These are phyloP conservation scores for Drosophila pallidifrons DNA, from an alignment of 1,140 invertebrate species.

Conservation along the genomic window DNA sequence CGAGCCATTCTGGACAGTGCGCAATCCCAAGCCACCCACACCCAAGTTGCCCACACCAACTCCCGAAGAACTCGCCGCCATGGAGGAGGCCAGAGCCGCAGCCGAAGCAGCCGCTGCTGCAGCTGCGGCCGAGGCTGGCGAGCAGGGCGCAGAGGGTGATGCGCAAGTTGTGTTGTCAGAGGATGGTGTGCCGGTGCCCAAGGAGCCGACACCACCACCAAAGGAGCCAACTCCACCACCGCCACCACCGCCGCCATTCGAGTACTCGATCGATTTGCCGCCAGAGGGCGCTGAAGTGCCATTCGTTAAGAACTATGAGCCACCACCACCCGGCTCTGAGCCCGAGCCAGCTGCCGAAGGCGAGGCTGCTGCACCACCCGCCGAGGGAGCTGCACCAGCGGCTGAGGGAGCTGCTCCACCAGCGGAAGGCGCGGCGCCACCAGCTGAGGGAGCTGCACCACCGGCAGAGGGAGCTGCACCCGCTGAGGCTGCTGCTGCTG, in stretches of 20 bases:
- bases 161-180: slow-evolving; percentile 59
- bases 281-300: slow-evolving; percentile 85
- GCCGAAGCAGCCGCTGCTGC: slow-evolving; percentile 76
- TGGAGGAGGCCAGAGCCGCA: slow-evolving; percentile 67
- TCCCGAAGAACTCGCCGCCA: slow-evolving; percentile 77
- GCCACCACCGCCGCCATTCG: slow-evolving; percentile 85
- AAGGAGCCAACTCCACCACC: slow-evolving; percentile 84
- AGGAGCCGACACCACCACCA: slow-evolving; percentile 67
- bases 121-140: slow-evolving; percentile 65
- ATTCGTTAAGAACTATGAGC: slow-evolving; percentile 84
- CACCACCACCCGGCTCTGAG: slow-evolving; percentile 84
- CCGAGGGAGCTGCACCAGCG: slow-evolving; percentile 79
- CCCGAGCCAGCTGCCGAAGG: slow-evolving; percentile 79
- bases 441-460: slow-evolving; percentile 63
- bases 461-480: slow-evolving; percentile 79
- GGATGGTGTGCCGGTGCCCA: slow-evolving; percentile 41
- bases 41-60: slow-evolving; percentile 82
- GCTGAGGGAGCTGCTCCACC: slow-evolving; percentile 78
- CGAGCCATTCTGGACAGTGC: slow-evolving; percentile 85
- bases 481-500: slow-evolving; percentile 48
- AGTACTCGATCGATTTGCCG: slow-evolving; percentile 84
- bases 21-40: slow-evolving; percentile 83
- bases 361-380: slow-evolving; percentile 74
- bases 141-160: slow-evolving; percentile 67
- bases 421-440: slow-evolving; percentile 76